Base-by-base conservation (phyloP, 2,888 invertebrate species). In the Caenorhabditis panamensis region DNA sequence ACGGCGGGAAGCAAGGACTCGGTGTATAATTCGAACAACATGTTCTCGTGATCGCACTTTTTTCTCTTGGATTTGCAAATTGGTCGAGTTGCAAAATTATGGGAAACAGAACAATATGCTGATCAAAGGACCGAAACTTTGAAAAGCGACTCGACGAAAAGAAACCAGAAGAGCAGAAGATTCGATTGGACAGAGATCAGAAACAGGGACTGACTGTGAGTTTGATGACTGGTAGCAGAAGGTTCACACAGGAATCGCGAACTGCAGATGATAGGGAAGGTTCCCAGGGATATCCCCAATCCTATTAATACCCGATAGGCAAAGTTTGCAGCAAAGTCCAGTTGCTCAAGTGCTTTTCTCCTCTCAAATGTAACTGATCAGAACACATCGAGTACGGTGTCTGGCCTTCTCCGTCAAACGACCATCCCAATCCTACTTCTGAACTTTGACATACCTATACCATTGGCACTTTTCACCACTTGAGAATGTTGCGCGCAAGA, bases 391-490 rank as follows among this genome's bases (percentile, higher is more conserved):
- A 26, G 20, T 67, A 58, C 54, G 31, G 66, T 58, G 4, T 28
- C 41, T 3, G 8, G 5, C 13, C 9, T 41, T 16, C 2, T 13
- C 41, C 41, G 41, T 9, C 41, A 41, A 16, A 9, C 5, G 41
- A 9, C 31, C 31, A 6, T 31, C 31, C 9, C 41, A 13, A 41
- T 16, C 13, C 41, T 16, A 54, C 54, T 63, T 71, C 62, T 71
- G 71, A 71, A 71, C 71, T 71, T 71, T 71, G 62, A 56, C 71
- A 71, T 71, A 56, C 56, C 71, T 54, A 71, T 71, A 71, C 69
- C 54, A 71, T 71, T 71, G 69, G 61, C 69, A 71, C 69, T 71
- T 69, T 61, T 54, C 24, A 53, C 71, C 71, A 71, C 71, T 71
- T 71, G 71, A 71, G 31, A 63, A 18, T 26, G 6, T 2, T 28